Evolutionary conservation across 1,140 invertebrate species (phyloP), one percentile per base, ranked within the genome.

Genomic region (Drosophila equinoxialis): DNA sequence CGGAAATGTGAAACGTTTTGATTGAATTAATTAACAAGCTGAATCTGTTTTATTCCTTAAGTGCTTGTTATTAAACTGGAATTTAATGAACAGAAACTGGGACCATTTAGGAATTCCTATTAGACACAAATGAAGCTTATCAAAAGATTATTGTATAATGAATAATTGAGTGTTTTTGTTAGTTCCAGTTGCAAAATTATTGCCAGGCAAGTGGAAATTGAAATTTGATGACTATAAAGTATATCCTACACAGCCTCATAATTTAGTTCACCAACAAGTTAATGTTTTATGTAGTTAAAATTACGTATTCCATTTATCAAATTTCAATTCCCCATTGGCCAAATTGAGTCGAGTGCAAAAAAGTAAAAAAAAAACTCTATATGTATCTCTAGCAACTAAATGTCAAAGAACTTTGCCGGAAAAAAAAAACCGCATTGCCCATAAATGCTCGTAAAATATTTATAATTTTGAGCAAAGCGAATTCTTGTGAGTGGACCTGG

Each of bases 371-470:
- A 39, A 73, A 77, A 68, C 79, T 76, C 66, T 60, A 39, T 30
- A 17, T 17, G 17, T 17, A 1, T 51, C 65, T 67, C 64, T 63
- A 57, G 69, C 68, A 75, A 71, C 64, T 65, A 68, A 68, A 77
- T 65, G 68, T 64, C 73, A 61, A 65, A 73, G 55, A 68, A 77
- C 68, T 67, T 84, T 10, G 45, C 20, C 8, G 17, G 17, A 23
- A 14, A 51, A 23, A 23, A 30, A 30, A 30, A 30, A 51, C 17
- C 45, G 45, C 45, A 51, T 71, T 30, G 48, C 45, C 30, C 39
- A 71, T 74, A 66, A 69, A 71, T 64, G 74, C 78, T 79, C 67
- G 69, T 84, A 77, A 84, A 84, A 68, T 77, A 81, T 81, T 81
- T 81, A 79, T 72, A 81, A 79, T 68, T 81, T 77, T 71, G 54